These are phyloP conservation scores for Phycodurus eques DNA, from an alignment of 2,113 vertebrate genomes.

Conservation along the genomic window DNA sequence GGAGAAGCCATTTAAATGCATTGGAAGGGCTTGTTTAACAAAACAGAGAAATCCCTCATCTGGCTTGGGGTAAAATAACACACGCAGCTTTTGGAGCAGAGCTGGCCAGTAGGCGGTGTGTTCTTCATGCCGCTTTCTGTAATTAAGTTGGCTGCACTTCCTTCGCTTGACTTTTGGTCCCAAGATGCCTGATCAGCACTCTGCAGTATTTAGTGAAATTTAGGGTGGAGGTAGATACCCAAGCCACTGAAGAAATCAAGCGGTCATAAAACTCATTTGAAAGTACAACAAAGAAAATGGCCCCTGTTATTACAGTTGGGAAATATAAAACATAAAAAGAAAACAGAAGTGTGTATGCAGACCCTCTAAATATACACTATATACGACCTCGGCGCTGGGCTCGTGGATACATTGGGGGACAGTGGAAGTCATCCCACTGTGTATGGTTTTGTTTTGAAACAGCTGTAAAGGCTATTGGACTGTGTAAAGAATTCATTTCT, in stretches of 20 bases:
- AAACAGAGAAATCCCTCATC: conserved; percentile 32
- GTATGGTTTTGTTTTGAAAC: conserved; percentile 30
- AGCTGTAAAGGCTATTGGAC: conserved; percentile 16
- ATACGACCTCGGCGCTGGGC: conserved; percentile 26
- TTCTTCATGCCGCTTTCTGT: conserved; percentile 58
- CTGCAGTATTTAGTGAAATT: conserved; percentile 69
- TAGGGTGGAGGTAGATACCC: conserved; percentile 67
- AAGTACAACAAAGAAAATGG: conserved; percentile 59
- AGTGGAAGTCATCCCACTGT: conserved; percentile 14
- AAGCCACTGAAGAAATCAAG: conserved; percentile 71
- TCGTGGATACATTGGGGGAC: conserved; percentile 16
- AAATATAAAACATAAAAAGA: conserved; percentile 48
- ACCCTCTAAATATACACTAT: conserved; percentile 18
- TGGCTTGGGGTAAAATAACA: conserved; percentile 35
- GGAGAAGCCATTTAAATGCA: conserved; percentile 22
- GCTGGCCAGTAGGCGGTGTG: conserved; percentile 31
- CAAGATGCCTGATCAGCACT: conserved; percentile 78
- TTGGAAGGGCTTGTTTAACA: conserved; percentile 38
- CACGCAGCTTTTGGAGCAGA: conserved; percentile 32
- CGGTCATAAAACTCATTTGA: conserved; percentile 72
- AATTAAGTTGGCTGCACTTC: conserved; percentile 66
- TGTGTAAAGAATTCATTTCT: conserved; percentile 30
- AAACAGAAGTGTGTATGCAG: conserved; percentile 19
- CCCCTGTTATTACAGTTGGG: conserved; percentile 54
- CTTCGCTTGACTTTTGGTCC: conserved; percentile 64